A percentile compares a stretch with the other conserved stretches of the same genome.
phyloP scores from a whole-genome alignment of 2,113 vertebrate genomes.

The Zingel zingel region DNA sequence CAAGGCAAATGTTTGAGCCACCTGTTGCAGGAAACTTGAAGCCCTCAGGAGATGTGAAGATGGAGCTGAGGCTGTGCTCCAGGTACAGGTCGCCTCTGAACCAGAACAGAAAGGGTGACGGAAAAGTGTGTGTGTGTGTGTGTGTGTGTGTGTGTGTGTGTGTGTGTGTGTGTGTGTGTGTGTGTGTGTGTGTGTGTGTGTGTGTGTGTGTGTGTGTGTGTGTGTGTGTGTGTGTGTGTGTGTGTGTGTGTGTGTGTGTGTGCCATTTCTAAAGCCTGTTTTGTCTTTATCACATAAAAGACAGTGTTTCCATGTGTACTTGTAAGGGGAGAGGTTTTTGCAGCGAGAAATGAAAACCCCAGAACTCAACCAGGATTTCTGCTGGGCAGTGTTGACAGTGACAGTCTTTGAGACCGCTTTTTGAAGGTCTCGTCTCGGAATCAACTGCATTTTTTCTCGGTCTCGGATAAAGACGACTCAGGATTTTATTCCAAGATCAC shows the following conservation, averaged over 20 bases:
- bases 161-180: slow-evolving; percentile 6
- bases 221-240: slow-evolving; percentile 23
- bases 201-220: slow-evolving; percentile 13
- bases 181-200: neutral
- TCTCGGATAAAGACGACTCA: no score
- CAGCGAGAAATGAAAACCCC: slow-evolving; percentile 53
- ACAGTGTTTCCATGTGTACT: no score
- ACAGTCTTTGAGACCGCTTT: no score
- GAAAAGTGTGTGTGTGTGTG: slow-evolving; percentile 38
- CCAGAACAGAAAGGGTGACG: slow-evolving; percentile 40
- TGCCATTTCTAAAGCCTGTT: no score
- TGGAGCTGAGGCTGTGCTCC: slow-evolving; percentile 69
- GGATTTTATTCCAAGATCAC: no score
- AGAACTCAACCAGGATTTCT: slow-evolving; percentile 54
- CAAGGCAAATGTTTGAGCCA: slow-evolving; percentile 89
- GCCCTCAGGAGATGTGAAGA: slow-evolving; percentile 81
- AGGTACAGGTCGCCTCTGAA: slow-evolving; percentile 62
- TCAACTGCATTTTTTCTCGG: no score
- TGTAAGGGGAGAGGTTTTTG: slow-evolving; percentile 62
- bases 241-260: slow-evolving; percentile 9
- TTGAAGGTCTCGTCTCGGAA: no score
- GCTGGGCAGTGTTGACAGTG: neutral
- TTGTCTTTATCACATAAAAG: no score
- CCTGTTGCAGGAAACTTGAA: slow-evolving; percentile 87
- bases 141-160: slow-evolving; percentile 29